Evolutionary conservation across 1,140 invertebrate genomes (phyloP), one percentile per base, ranked within the genome.

Genomic region (Vollenhovia emeryi): DNA sequence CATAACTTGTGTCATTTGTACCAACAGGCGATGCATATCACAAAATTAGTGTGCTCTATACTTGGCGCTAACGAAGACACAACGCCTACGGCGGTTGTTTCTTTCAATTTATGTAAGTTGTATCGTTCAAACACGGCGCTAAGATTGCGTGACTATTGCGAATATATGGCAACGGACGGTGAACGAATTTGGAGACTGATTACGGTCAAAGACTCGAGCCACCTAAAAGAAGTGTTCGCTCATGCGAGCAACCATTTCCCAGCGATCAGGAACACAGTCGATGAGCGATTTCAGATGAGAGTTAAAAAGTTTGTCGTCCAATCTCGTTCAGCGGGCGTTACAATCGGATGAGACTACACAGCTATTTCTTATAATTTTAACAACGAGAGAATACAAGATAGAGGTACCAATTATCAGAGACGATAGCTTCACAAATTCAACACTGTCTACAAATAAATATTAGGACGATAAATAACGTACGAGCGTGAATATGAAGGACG

Each of bases 1-100:
- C 50, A 43, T 82, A 71, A 73, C 66, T 43, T 30, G 36, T 71
- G 36, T 57, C 27, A 43, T 82, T 82, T 82, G 78, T 82, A 82
- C 78, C 78, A 80, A 80, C 64, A 82, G 78, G 66, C 66, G 43
- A 71, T 82, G 66, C 27, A 71, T 82, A 82, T 82, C 78, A 82
- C 66, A 82, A 82, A 69, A 80, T 71, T 57, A 80, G 78, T 71
- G 40, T 50, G 66, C 66, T 71, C 57, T 24, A 45, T 50, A 45
- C 36, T 71, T 13, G 18, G 66, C 8, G 36, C 24, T 73, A 82
- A 73, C 30, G 15, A 79, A 50, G 43, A 68, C 45, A 69, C 48
- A 36, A 43, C 40, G 30, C 40, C n/a, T 30, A 33, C 13, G 43
- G 43, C 8, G 43, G 27, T 79, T 57, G 36, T 57, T 80, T 52